These are phyloP conservation scores for Ceratosolen fusciceps DNA, from an alignment of 1,140 invertebrate species.

Conservation along the genomic window DNA sequence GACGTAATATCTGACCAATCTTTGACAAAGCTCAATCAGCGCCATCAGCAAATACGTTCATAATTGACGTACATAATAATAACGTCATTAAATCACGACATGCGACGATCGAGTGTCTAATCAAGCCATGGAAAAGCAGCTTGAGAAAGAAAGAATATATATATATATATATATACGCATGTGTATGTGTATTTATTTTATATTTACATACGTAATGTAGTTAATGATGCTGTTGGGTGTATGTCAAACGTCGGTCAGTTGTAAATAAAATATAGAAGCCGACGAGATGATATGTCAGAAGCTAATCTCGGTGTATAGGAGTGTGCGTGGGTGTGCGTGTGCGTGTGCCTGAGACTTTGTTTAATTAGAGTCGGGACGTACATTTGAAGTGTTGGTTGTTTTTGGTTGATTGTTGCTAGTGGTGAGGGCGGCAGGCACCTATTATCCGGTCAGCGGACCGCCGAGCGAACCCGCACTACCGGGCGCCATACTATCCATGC, in stretches of 20 bases:
- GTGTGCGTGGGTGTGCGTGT: background rate
- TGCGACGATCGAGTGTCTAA: too few relatives aligned
- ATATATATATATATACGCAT: too few relatives aligned
- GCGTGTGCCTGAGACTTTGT: constrained; percentile 8
- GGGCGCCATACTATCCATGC: constrained; percentile 73
- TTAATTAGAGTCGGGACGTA: constrained; percentile 65
- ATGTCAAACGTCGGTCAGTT: background rate
- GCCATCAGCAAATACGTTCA: too few relatives aligned
- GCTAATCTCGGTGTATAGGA: constrained; percentile 17
- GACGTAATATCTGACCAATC: too few relatives aligned
- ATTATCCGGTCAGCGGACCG: constrained; percentile 90
- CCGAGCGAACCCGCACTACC: constrained; percentile 72
- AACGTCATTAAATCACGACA: too few relatives aligned
- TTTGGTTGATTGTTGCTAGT: constrained; percentile 81
- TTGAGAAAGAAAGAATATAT: too few relatives aligned
- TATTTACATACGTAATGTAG: too few relatives aligned
- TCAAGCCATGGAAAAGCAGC: too few relatives aligned
- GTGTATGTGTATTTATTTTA: too few relatives aligned
- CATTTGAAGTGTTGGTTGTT: constrained; percentile 73
- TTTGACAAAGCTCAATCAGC: too few relatives aligned
- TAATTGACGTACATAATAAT: too few relatives aligned
- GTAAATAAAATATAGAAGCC: background rate
- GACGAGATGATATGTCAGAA: background rate
- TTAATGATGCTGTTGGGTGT: too few relatives aligned
- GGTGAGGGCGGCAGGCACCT: constrained; percentile 93